These are phyloP conservation scores for Cyclina sinensis DNA, from an alignment of 1,140 invertebrate genomes.

Conservation along the genomic window DNA sequence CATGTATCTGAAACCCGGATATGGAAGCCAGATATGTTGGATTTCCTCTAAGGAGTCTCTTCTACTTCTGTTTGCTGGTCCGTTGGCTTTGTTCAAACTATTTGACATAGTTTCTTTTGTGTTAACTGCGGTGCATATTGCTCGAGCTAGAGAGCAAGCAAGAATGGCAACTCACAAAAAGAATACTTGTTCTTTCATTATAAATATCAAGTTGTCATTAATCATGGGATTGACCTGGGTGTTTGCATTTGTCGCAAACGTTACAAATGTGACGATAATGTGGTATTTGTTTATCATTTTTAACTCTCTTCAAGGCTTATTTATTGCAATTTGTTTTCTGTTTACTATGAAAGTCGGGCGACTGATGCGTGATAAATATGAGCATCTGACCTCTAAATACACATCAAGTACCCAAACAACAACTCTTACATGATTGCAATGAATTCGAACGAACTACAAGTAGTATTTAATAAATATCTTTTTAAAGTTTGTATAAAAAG, in stretches of 20 bases:
- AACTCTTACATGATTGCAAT: too few relatives aligned
- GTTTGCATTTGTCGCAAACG: slow-evolving; percentile 79
- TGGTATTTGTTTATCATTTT: slow-evolving; percentile 76
- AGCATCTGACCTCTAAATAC: not conserved
- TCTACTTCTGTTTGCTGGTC: slow-evolving; percentile 82
- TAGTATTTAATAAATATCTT: too few relatives aligned
- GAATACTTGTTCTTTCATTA: slow-evolving; percentile 78
- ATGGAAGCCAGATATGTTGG: slow-evolving; percentile 86
- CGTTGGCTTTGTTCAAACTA: slow-evolving; percentile 79
- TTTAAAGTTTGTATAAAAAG: too few relatives aligned
- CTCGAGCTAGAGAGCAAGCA: slow-evolving; percentile 72
- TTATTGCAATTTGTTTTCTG: slow-evolving; percentile 70
- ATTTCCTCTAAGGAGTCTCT: slow-evolving; percentile 76
- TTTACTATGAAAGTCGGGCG: slow-evolving; percentile 65
- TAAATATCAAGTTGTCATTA: slow-evolving; percentile 88
- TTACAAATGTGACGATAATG: slow-evolving; percentile 53
- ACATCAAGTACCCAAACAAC: not conserved
- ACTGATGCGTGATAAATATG: slow-evolving; percentile 32
- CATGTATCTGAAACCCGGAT: slow-evolving; percentile 65
- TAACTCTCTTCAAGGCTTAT: slow-evolving; percentile 76
- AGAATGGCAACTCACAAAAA: slow-evolving; percentile 62
- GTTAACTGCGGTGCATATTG: slow-evolving; percentile 86
- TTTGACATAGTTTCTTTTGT: slow-evolving; percentile 81
- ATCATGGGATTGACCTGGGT: slow-evolving; percentile 85
- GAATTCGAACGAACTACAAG: too few relatives aligned